Base-by-base conservation (phyloP, 2,888 invertebrate species). In the Tortricodes alternella region DNA sequence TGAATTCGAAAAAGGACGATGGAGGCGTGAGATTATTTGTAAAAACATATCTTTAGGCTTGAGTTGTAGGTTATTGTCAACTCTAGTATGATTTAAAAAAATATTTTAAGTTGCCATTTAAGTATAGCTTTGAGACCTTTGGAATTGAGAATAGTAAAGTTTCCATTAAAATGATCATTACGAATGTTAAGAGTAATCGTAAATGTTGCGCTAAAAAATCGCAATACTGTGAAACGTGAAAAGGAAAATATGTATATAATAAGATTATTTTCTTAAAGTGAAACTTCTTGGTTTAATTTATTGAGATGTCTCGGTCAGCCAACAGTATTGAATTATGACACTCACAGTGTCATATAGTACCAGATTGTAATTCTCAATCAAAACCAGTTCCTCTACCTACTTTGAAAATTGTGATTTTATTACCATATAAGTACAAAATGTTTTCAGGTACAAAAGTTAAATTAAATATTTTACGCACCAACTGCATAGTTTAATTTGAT, bases 341-440 rank as follows among this genome's bases (percentile, higher is more conserved):
- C 18, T 29, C 15, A 1, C 27, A 29, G 56, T 56, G 56, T 44
- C 43, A 56, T 56, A 37, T 32, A 24, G 23, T 46, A 49, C 21
- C 38, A 18, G 32, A 38, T 21, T 37, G 15, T 55, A 55, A 41
- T 19, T 49, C 5, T 32, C 21, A 9, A 37, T 59, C 68, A 59
- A 79, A 76, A n/a, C n/a, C n/a, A n/a, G 82, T 85, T 85, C 83
- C 81, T 83, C 71, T 72, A 71, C 71, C 71, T 73, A 76, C 69
- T 76, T 76, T 71, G 71, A 70, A 66, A 71, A 73, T 80, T 84
- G 86, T 85, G 84, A 85, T 85, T 74, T 73, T n/a, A n/a, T n/a
- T 75, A 78, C 68, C 60, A 73, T 65, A 76, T 70, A 69, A 68
- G 72, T 67, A 67, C 65, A 70, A 64, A 65, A 67, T 74, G 68